Percentiles rank a stretch among this genome's conserved stretches.
phyloP scores from a whole-genome alignment of 2,113 vertebrate species.

The Actenoides hombroni region DNA sequence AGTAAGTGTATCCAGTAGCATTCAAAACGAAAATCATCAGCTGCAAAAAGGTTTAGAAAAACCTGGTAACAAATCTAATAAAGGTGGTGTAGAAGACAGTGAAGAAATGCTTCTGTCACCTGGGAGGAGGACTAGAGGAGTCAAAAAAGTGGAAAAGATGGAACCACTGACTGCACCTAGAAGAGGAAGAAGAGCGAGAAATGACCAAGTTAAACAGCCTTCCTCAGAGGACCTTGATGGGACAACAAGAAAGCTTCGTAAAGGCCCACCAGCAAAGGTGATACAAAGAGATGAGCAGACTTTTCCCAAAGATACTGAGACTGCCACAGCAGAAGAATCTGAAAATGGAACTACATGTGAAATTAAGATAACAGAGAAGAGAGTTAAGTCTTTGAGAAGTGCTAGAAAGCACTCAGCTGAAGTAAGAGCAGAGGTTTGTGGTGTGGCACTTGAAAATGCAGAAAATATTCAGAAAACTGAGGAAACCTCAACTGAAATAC shows the following conservation, averaged over 20 bases:
- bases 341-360: not conserved
- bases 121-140: not conserved
- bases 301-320: not conserved
- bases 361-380: not conserved
- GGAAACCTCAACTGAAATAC: not conserved
- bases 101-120: not conserved
- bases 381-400: not conserved
- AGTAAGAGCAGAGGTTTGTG: not conserved
- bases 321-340: not conserved
- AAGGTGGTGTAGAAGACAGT: not conserved
- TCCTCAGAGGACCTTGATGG: not conserved
- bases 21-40: not conserved
- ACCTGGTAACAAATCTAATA: not conserved
- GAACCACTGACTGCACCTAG: not conserved
- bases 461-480: not conserved
- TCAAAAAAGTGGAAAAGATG: not conserved
- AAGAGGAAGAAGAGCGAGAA: conserved; percentile 9
- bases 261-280: not conserved
- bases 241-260: not conserved
- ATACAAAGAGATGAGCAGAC: not conserved
- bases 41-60: not conserved
- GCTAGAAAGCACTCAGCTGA: not conserved
- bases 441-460: not conserved
- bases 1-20: not conserved
- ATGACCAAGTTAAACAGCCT: not conserved